Conservation (phyloP, 2,797 vertebrate species). For the Mormyrops attenuatus region DNA sequence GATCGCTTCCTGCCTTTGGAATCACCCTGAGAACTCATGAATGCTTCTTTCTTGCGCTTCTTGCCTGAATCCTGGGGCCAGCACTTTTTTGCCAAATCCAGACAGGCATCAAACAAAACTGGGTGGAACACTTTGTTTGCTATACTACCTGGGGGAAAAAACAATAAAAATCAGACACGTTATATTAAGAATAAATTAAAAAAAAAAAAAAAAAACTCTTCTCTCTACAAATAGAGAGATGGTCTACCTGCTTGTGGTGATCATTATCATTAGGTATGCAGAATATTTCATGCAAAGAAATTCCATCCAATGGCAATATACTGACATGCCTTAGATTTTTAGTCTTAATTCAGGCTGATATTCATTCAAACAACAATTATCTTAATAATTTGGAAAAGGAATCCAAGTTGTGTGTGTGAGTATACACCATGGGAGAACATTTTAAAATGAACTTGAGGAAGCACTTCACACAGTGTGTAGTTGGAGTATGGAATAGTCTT, state of each 20-base stretch:
- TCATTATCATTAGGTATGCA: not conserved
- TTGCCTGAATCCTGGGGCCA: conserved; percentile 71
- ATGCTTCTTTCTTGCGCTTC: conserved; percentile 75
- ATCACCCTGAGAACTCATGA: conserved; percentile 55
- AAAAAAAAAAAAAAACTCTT: not conserved
- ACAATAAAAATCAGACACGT: not conserved
- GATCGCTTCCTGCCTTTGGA: conserved; percentile 62
- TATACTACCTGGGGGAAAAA: conserved; percentile 65
- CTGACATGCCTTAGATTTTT: not conserved
- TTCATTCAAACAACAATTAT: not conserved
- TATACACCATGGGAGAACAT: too few relatives aligned
- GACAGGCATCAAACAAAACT: conserved; percentile 80
- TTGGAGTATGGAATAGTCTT: too few relatives aligned
- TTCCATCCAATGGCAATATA: not conserved
- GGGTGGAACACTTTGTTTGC: conserved; percentile 79
- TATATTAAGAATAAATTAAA: not conserved
- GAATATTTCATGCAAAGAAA: not conserved
- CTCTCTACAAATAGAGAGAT: too few relatives aligned
- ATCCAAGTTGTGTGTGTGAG: not conserved
- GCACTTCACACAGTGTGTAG: too few relatives aligned
- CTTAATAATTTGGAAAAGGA: not conserved
- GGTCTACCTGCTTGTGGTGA: not conserved
- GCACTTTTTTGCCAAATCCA: conserved; percentile 66
- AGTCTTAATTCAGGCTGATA: not conserved
- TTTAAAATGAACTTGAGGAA: too few relatives aligned